phyloP scores from a whole-genome alignment of 2,888 invertebrate species.

The Helleia helle region DNA sequence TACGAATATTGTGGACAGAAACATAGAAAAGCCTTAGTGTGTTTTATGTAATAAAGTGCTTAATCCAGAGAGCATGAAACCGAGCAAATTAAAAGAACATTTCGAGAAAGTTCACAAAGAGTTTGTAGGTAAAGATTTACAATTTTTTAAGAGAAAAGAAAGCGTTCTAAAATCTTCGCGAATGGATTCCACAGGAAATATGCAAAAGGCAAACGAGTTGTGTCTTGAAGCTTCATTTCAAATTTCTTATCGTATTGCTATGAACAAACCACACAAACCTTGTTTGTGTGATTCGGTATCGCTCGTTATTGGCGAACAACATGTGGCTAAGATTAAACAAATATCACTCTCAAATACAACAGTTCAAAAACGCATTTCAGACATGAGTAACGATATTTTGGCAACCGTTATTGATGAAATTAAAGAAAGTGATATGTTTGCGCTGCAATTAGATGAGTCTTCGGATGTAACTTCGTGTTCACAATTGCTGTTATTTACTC shows the following conservation, averaged over 20 bases:
- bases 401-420: constrained; percentile 20
- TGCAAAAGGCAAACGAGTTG: no score
- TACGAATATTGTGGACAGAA: no score
- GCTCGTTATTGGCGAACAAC: constrained; percentile 18
- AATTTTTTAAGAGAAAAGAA: constrained; percentile 20
- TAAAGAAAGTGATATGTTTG: constrained; percentile 20
- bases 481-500: constrained; percentile 20
- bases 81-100: no score
- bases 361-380: constrained; percentile 14
- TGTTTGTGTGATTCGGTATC: constrained; percentile 21
- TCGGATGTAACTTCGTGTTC: constrained; percentile 23
- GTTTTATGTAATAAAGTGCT: no score
- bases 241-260: constrained; percentile 21
- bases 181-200: constrained; percentile 19
- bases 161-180: constrained; percentile 18
- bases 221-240: constrained; percentile 20
- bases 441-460: constrained; percentile 20
- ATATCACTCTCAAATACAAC: constrained; percentile 20
- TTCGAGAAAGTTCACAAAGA: no score
- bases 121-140: no score
- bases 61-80: no score
- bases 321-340: constrained; percentile 20
- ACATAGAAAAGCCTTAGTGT: no score
- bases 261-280: constrained; percentile 20
- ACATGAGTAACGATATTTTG: constrained; percentile 17